Percentiles rank a stretch among this genome's conserved stretches.
phyloP scores from a whole-genome alignment of 2,797 vertebrate species.

The Neoniphon sammara region DNA sequence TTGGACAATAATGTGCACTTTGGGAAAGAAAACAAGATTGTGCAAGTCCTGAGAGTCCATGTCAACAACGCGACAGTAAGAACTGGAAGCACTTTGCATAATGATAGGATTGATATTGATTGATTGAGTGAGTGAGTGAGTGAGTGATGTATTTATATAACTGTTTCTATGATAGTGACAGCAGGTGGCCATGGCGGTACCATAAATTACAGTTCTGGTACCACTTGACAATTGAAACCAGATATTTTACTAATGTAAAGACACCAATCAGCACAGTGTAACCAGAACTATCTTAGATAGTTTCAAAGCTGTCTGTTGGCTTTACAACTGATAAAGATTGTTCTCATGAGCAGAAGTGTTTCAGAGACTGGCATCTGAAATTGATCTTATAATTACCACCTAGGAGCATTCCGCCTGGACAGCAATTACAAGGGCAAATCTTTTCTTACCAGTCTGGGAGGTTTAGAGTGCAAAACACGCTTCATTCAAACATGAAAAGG shows the following conservation, averaged over 20 bases:
- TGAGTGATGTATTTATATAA: not conserved
- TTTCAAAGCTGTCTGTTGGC: not conserved
- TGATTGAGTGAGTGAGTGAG: not conserved
- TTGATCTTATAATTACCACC: not conserved
- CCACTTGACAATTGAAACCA: not conserved
- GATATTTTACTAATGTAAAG: not conserved
- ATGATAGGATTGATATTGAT: not conserved
- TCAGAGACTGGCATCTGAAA: too few relatives aligned
- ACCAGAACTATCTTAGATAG: not conserved
- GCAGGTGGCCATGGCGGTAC: too few relatives aligned
- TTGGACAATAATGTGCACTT: not conserved
- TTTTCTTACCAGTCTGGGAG: not conserved
- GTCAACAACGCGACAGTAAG: conserved; percentile 10
- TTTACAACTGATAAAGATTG: not conserved
- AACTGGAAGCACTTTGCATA: not conserved
- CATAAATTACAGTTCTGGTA: too few relatives aligned
- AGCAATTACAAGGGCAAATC: not conserved
- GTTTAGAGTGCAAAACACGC: not conserved
- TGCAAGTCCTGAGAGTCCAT: not conserved
- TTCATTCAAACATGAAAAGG: too few relatives aligned
- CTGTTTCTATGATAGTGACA: not conserved
- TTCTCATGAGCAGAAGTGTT: not conserved
- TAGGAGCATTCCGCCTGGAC: not conserved
- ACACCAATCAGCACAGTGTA: not conserved
- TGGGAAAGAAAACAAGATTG: rapidly evolving